A percentile compares a stretch with the other conserved stretches of the same genome.
phyloP scores from a whole-genome alignment of 2,797 vertebrate genomes.

The Phaenicophaeus curvirostris region DNA sequence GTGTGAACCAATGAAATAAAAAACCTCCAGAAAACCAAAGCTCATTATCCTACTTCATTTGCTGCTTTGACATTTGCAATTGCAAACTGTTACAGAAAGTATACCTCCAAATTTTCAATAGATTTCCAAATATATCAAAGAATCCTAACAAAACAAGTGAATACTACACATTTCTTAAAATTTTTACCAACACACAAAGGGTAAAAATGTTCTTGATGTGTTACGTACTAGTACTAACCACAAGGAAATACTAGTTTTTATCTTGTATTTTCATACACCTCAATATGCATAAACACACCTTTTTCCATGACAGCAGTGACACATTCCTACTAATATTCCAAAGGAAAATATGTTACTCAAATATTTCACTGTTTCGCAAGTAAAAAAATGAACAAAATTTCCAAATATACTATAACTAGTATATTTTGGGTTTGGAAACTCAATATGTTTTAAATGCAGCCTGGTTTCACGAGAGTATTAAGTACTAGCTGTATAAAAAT shows the following conservation, averaged over 20 bases:
- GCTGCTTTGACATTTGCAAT: background rate
- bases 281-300: background rate
- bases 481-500: background rate
- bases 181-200: background rate
- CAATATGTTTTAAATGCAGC: background rate
- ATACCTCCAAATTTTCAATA: background rate
- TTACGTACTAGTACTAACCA: background rate
- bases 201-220: background rate
- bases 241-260: background rate
- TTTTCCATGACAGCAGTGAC: background rate
- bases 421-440: background rate
- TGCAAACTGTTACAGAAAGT: background rate
- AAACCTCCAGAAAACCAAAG: rapidly evolving
- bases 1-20: background rate
- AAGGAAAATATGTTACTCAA: background rate
- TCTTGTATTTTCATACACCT: background rate
- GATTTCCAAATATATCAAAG: background rate
- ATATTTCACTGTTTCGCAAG: background rate
- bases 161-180: background rate
- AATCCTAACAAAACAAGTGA: background rate
- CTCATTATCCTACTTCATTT: background rate
- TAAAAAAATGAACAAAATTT: background rate
- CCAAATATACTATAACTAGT: background rate
- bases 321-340: background rate
- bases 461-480: background rate